Evolutionary conservation across 2,888 invertebrate genomes (phyloP).

Genomic region (Pyrgus malvae): DNA sequence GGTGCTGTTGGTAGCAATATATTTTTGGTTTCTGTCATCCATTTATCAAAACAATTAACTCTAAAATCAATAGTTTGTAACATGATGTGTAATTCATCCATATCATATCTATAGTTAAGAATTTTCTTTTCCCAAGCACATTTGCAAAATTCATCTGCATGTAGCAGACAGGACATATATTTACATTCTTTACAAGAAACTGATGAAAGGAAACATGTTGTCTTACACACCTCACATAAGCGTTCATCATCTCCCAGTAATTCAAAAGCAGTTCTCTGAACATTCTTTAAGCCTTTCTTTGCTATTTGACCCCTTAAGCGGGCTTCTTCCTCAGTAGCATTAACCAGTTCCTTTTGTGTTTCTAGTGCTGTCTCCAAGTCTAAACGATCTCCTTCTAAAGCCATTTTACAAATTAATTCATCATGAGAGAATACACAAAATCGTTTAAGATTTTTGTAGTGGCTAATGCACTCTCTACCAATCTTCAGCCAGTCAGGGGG

Average conservation of each 20-base stretch:
- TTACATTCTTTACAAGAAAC: slow-evolving; percentile 83
- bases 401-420: slow-evolving; percentile 89
- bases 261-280: slow-evolving; percentile 85
- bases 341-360: slow-evolving; percentile 85
- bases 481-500: slow-evolving; percentile 89
- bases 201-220: slow-evolving; percentile 89
- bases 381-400: slow-evolving; percentile 84
- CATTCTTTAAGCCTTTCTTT: slow-evolving; percentile 80
- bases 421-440: slow-evolving; percentile 92
- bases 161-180: slow-evolving; percentile 85
- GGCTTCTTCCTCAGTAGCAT: slow-evolving; percentile 81
- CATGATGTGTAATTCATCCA: slow-evolving; percentile 86
- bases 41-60: slow-evolving; percentile 85
- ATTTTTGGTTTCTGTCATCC: slow-evolving; percentile 83
- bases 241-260: slow-evolving; percentile 87
- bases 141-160: slow-evolving; percentile 82
- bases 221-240: slow-evolving; percentile 87
- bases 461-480: slow-evolving; percentile 86
- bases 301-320: slow-evolving; percentile 58
- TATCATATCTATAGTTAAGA: slow-evolving; percentile 84
- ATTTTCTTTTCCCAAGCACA: slow-evolving; percentile 79
- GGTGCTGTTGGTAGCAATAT: slow-evolving; percentile 79
- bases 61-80: slow-evolving; percentile 83
- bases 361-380: slow-evolving; percentile 85
- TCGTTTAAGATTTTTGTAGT: slow-evolving; percentile 86